Conservation (phyloP, 2,888 invertebrate species). For the Hyles lineata region DNA sequence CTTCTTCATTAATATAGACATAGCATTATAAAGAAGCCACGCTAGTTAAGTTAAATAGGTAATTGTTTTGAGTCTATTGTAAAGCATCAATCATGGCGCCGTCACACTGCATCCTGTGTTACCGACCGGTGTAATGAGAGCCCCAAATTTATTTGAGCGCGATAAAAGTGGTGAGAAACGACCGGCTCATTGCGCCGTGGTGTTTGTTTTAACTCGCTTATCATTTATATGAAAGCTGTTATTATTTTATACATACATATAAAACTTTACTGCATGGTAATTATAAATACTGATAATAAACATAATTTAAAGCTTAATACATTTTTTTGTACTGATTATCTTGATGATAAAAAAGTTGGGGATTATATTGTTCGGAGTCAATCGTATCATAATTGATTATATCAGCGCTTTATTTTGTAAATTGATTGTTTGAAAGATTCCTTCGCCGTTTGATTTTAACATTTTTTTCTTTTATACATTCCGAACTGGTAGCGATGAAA, state of each 20-base stretch:
- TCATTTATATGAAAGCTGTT: neutral
- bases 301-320: neutral
- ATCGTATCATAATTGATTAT: constrained; percentile 6
- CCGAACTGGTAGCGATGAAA: no score
- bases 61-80: neutral
- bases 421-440: neutral
- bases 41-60: constrained; percentile 8
- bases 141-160: constrained; percentile 36
- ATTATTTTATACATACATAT: constrained; percentile 5
- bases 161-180: constrained; percentile 25
- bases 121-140: constrained; percentile 44
- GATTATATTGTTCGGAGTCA: neutral
- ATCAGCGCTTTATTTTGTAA: neutral
- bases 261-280: neutral
- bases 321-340: neutral
- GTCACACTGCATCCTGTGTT: constrained; percentile 49
- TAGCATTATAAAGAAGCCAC: neutral
- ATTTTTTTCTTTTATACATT: no score
- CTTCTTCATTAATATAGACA: neutral
- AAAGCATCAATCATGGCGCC: constrained; percentile 4
- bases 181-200: constrained; percentile 38
- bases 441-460: neutral
- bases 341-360: neutral
- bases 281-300: neutral
- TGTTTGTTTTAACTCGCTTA: neutral